phyloP scores from a whole-genome alignment of 2,888 invertebrate genomes.

The Trichogramma evanescens region DNA sequence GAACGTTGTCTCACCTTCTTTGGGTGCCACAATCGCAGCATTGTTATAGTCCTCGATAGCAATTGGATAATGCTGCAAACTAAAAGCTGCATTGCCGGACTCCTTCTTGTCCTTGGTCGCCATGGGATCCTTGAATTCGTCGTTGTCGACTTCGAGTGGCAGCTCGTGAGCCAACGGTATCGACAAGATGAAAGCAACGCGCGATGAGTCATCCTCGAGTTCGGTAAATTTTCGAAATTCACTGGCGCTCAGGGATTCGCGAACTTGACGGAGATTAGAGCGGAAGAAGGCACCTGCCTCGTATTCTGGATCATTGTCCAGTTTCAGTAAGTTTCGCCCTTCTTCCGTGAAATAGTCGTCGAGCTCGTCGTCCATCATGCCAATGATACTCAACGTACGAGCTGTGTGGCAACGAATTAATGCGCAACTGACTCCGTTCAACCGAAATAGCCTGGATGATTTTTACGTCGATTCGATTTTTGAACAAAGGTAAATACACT shows the following conservation, averaged over 20 bases:
- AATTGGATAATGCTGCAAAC: constrained; percentile 60
- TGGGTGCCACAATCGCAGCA: constrained; percentile 61
- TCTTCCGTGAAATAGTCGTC: background rate
- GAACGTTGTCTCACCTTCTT: constrained; percentile 52
- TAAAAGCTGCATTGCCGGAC: constrained; percentile 67
- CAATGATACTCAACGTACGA: too few relatives aligned
- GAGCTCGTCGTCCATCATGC: background rate
- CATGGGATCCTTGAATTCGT: constrained; percentile 54
- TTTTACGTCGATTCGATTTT: too few relatives aligned
- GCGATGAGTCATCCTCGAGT: constrained; percentile 58
- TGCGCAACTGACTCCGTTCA: too few relatives aligned
- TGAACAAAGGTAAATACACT: too few relatives aligned
- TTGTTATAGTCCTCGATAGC: constrained; percentile 66
- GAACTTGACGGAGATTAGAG: constrained; percentile 42
- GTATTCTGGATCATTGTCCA: constrained; percentile 23
- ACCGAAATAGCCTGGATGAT: too few relatives aligned
- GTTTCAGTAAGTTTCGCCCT: constrained; percentile 12
- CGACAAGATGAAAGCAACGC: constrained; percentile 57
- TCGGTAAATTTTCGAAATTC: constrained; percentile 59
- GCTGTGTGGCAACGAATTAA: too few relatives aligned
- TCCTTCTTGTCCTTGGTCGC: constrained; percentile 57
- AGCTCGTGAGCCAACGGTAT: constrained; percentile 48
- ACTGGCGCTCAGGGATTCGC: constrained; percentile 52
- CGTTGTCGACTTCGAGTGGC: constrained; percentile 50
- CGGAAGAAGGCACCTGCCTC: constrained; percentile 37